phyloP scores from a whole-genome alignment of 2,888 invertebrate species.

The Axea sp. region DNA sequence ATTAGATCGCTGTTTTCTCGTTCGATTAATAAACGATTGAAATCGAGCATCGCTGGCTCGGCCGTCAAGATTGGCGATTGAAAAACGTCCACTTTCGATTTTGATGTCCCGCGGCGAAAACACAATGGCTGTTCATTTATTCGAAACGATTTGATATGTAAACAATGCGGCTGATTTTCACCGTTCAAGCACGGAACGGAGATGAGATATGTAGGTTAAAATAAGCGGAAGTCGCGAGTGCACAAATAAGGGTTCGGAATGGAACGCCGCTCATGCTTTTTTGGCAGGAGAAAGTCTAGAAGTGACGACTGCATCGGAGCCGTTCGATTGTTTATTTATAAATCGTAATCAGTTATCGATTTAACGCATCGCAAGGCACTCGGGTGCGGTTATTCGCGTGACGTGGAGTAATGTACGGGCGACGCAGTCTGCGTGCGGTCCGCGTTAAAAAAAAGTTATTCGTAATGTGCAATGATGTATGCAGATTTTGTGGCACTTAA shows the following conservation, averaged over 20 bases:
- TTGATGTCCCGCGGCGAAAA: slow-evolving; percentile 49
- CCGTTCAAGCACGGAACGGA: slow-evolving; percentile 12
- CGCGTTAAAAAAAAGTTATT: slow-evolving; percentile 16
- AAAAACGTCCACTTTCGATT: slow-evolving; percentile 57
- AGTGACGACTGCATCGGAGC: slow-evolving; percentile 25
- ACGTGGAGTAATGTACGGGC: slow-evolving; percentile 32
- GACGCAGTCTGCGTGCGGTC: slow-evolving; percentile 19
- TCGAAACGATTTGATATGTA: slow-evolving; percentile 44
- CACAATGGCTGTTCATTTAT: slow-evolving; percentile 53
- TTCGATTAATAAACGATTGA: slow-evolving; percentile 48
- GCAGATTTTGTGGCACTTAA: slow-evolving; percentile 17
- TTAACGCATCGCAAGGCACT: slow-evolving; percentile 27
- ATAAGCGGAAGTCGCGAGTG: slow-evolving; percentile 48
- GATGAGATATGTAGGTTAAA: slow-evolving; percentile 46
- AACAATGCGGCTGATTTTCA: slow-evolving; percentile 54
- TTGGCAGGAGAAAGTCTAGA: slow-evolving; percentile 43
- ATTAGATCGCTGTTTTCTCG: slow-evolving; percentile 32
- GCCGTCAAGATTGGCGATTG: slow-evolving; percentile 23
- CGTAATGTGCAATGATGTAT: slow-evolving; percentile 28
- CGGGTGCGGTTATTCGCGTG: slow-evolving; percentile 13
- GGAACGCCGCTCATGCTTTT: slow-evolving; percentile 14
- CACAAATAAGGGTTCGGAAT: not conserved
- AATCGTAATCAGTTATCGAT: slow-evolving; percentile 44
- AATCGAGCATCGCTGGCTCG: slow-evolving; percentile 24
- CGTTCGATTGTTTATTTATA: slow-evolving; percentile 37